Percentiles rank a stretch among this genome's conserved stretches.
phyloP scores from a whole-genome alignment of 2,113 vertebrate genomes.

The Lagopus leucura region DNA sequence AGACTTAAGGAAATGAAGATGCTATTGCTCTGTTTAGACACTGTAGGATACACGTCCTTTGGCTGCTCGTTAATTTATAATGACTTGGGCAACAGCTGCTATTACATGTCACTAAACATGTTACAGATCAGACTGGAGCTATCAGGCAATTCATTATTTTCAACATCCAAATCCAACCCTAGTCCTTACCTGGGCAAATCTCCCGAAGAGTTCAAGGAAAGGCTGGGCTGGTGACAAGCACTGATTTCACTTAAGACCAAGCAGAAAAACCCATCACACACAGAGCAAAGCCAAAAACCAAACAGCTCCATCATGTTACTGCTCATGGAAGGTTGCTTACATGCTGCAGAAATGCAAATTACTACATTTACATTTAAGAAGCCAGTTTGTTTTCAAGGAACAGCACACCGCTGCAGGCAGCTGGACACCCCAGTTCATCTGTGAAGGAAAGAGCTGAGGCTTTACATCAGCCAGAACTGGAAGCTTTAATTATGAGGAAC shows the following conservation, averaged over 20 bases:
- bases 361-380: not conserved
- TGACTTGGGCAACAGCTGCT: not conserved
- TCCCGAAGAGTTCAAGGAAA: not conserved
- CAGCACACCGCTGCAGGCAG: not conserved
- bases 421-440: not conserved
- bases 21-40: not conserved
- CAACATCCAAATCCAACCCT: not conserved
- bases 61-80: not conserved
- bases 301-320: not conserved
- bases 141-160: not conserved
- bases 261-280: not conserved
- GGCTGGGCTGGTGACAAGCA: not conserved
- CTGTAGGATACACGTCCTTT: accelerated
- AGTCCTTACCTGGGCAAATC: not conserved
- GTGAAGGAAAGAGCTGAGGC: not conserved
- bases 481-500: not conserved
- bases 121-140: not conserved
- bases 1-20: not conserved
- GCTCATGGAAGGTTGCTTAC: not conserved
- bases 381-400: not conserved
- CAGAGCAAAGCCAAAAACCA: not conserved
- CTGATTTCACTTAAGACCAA: not conserved
- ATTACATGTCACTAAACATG: not conserved
- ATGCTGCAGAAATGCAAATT: not conserved
- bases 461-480: not conserved